Base-by-base conservation (phyloP, 2,888 invertebrate genomes). In the Drosophila acutilabella region DNA sequence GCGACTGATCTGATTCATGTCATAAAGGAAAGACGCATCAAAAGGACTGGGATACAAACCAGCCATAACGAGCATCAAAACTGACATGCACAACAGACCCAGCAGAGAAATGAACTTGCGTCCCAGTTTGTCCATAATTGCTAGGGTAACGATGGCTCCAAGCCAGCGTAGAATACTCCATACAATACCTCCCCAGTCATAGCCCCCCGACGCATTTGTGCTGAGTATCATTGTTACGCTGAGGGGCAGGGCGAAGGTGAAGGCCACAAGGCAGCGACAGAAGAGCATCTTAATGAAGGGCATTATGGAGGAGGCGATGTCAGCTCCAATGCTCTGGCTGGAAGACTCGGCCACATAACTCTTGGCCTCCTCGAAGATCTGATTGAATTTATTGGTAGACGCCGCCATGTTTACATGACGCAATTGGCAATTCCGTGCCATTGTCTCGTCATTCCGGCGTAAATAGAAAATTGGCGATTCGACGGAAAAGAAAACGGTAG, bases 381-480 rank as follows among this genome's bases (percentile, higher is more conserved):
- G 30, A 7, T 78, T 68, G 4, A 69, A 80, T 1, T 52, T 66
- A n/a, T 72, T 61, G 0, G 52, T 56, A 1, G 68, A 20, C 8
- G 56, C 47, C 1, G 42, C n/a, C 3, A 66, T 62, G n/a, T 56
- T 36, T 61, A 89, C 20, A 1, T 86, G 67, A 1, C 61, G 64
- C 13, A 67, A 54, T 45, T 87, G 64, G 4, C 56, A 73, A 3
- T 57, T 13, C 0, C 78, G 62, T 0, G 91, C 92, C 44, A 62
- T 74, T 2, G 65, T 54, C 50, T 90, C 90, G 23, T 88, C 70
- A 3, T 74, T 74, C 7, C 65, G 71, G 8, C 85, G 81, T 11
- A 92, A 54, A 40, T 76, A 72, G 53, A 78, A 90, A 23, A 90
- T 67, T 1, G 91, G 90, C 8, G 91, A 91, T 58, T 91, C 92